Percentiles rank a stretch among this genome's conserved stretches.
phyloP scores from a whole-genome alignment of 2,113 vertebrate species.

The Macroglossus sobrinus region DNA sequence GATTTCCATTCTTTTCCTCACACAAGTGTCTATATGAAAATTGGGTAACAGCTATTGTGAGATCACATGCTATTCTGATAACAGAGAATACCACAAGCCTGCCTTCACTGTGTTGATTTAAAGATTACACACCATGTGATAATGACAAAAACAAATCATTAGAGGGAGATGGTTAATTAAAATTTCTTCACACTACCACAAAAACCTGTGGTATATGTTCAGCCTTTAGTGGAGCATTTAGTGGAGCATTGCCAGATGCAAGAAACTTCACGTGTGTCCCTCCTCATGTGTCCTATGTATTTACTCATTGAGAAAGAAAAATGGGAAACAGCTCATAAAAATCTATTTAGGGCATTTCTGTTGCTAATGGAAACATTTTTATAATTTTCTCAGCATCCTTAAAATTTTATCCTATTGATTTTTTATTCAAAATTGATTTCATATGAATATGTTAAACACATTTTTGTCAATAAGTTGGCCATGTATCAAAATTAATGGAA shows the following conservation, averaged over 20 bases:
- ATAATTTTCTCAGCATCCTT: not conserved
- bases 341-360: not conserved
- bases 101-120: not conserved
- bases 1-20: not conserved
- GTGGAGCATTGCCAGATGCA: accelerated
- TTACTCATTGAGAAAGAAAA: not conserved
- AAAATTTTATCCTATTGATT: not conserved
- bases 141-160: not conserved
- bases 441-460: not conserved
- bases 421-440: not conserved
- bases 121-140: not conserved
- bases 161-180: not conserved
- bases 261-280: not conserved
- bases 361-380: not conserved
- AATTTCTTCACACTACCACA: not conserved
- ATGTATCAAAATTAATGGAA: not conserved
- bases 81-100: not conserved
- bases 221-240: accelerated
- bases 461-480: not conserved
- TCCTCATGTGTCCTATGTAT: not conserved
- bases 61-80: not conserved
- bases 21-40: not conserved
- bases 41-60: accelerated
- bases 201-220: not conserved
- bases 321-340: not conserved